These are phyloP conservation scores for human (Homo sapiens) DNA, from an alignment of 2,113 vertebrate species.

Conservation along the genomic window GRCh38 chr2:78172501-78173000, in stretches of 20 bases:
- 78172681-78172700: not conserved
- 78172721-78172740: not conserved
- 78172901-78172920: not conserved
- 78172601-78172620: not conserved
- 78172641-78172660: not conserved
- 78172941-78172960: not conserved
- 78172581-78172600: not conserved
- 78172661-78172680: not conserved
- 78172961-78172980: not conserved
- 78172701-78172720: not conserved
- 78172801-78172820: not conserved
- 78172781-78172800: not conserved
- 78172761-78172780: not conserved
- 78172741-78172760: not conserved
- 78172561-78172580: not conserved
- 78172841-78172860: not conserved
- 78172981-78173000: not conserved
- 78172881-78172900: not conserved
- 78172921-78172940: not conserved
- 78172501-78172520: too few relatives aligned
- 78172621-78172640: not conserved
- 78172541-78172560: not conserved
- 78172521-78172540: too few relatives aligned
- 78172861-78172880: not conserved
- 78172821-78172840: not conserved